These are phyloP conservation scores for Harpagifer antarcticus DNA, from an alignment of 2,797 vertebrate genomes.

Conservation along the genomic window DNA sequence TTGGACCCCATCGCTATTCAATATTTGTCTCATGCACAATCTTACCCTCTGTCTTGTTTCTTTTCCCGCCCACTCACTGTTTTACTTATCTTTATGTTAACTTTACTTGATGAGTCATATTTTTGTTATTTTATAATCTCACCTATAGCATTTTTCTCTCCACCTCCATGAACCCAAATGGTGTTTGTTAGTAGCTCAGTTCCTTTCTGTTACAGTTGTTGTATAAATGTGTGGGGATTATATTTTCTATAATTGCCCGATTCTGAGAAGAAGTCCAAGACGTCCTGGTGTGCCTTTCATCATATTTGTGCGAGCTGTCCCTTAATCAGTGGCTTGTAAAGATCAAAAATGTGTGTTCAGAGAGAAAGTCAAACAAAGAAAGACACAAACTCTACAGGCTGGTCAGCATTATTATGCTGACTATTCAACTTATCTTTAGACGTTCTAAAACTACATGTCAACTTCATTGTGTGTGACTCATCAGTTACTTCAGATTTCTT, in stretches of 20 bases:
- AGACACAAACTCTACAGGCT: constrained; percentile 9
- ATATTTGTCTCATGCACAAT: constrained; percentile 6
- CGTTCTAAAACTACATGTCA: not conserved
- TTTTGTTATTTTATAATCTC: constrained; percentile 16
- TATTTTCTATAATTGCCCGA: constrained; percentile 20
- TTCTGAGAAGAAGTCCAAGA: constrained; percentile 19
- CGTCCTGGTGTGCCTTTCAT: constrained; percentile 39
- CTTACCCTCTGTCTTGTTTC: not conserved
- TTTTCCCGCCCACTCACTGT: not conserved
- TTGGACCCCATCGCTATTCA: constrained; percentile 12
- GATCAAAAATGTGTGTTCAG: constrained; percentile 43
- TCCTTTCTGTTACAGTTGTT: not conserved
- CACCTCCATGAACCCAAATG: constrained; percentile 18
- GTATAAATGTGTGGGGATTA: constrained; percentile 1
- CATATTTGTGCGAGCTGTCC: constrained; percentile 36
- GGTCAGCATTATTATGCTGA: constrained; percentile 7
- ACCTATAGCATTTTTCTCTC: not conserved
- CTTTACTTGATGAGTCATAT: constrained; percentile 8
- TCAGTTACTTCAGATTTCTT: constrained; percentile 4
- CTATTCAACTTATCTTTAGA: not conserved
- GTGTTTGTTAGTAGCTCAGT: not conserved
- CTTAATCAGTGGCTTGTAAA: constrained; percentile 37
- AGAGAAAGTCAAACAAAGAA: constrained; percentile 11
- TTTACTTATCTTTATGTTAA: constrained; percentile 6
- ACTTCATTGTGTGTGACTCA: not conserved